These are phyloP conservation scores for Zapornia atra DNA, from an alignment of 2,113 vertebrate species.

Conservation along the genomic window DNA sequence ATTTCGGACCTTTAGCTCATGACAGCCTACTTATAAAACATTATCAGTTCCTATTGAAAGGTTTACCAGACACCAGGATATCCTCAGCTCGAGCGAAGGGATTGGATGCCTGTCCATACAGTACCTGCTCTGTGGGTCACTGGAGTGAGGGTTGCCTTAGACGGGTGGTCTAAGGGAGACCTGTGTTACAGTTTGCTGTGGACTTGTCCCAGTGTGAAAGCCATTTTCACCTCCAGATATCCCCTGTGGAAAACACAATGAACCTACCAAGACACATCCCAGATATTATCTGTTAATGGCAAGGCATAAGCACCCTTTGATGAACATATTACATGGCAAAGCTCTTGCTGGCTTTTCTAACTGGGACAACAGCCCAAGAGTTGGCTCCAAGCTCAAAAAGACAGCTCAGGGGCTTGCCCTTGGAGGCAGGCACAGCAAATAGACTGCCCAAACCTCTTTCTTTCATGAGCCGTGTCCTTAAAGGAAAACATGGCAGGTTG, in stretches of 20 bases:
- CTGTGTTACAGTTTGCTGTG: rapidly evolving
- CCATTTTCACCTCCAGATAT: not conserved
- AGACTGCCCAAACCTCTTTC: not conserved
- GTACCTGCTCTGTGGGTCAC: not conserved
- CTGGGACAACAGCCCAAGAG: not conserved
- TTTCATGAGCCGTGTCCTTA: not conserved
- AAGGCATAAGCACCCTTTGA: not conserved
- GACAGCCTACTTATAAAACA: not conserved
- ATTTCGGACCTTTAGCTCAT: not conserved
- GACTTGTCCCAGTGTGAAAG: not conserved
- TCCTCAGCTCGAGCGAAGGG: not conserved
- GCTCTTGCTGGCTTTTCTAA: not conserved
- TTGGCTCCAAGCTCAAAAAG: not conserved
- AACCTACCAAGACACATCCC: not conserved
- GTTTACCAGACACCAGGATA: not conserved
- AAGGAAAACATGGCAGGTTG: not conserved
- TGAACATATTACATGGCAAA: not conserved
- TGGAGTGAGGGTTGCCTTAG: not conserved
- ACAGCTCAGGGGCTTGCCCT: not conserved
- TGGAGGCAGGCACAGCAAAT: not conserved
- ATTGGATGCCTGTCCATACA: rapidly evolving
- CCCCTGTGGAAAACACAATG: constrained; percentile 9
- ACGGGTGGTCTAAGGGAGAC: not conserved
- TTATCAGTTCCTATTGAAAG: not conserved
- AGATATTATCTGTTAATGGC: not conserved